phyloP scores from a whole-genome alignment of 2,797 vertebrate species.

The Siniperca undulata region DNA sequence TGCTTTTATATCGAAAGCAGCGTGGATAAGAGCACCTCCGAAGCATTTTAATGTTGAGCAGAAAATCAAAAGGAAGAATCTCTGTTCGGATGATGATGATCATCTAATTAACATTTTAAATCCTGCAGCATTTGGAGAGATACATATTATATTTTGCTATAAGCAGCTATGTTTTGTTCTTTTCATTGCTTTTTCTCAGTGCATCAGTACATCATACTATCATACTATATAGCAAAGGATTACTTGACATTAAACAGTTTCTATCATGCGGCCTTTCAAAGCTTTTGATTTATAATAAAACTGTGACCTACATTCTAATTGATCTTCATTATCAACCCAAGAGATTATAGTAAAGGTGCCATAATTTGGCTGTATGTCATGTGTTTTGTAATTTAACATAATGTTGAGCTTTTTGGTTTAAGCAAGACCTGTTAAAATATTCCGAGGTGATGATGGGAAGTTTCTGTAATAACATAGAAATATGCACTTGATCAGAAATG shows the following conservation, averaged over 20 bases:
- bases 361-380: not conserved
- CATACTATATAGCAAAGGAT: not conserved
- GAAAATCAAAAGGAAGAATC: slow-evolving; percentile 22
- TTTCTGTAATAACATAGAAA: slow-evolving; percentile 1
- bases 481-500: not conserved
- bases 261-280: slow-evolving; percentile 4
- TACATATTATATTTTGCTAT: slow-evolving; percentile 26
- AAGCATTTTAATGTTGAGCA: slow-evolving; percentile 28
- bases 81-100: slow-evolving; percentile 26
- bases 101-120: slow-evolving; percentile 22
- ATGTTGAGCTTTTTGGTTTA: not conserved
- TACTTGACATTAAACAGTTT: not conserved
- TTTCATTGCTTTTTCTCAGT: not conserved
- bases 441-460: not conserved
- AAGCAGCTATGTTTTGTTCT: not conserved
- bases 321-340: slow-evolving; percentile 6
- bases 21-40: slow-evolving; percentile 21
- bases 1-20: slow-evolving; percentile 2
- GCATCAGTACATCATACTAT: not conserved
- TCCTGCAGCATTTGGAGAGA: slow-evolving; percentile 19
- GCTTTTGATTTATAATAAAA: slow-evolving; percentile 15
- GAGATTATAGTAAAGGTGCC: slow-evolving; percentile 7
- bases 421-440: not conserved
- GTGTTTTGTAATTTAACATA: not conserved
- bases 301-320: slow-evolving; percentile 7